Conservation (phyloP, 2,888 invertebrate genomes). For the Fragum sueziense region DNA sequence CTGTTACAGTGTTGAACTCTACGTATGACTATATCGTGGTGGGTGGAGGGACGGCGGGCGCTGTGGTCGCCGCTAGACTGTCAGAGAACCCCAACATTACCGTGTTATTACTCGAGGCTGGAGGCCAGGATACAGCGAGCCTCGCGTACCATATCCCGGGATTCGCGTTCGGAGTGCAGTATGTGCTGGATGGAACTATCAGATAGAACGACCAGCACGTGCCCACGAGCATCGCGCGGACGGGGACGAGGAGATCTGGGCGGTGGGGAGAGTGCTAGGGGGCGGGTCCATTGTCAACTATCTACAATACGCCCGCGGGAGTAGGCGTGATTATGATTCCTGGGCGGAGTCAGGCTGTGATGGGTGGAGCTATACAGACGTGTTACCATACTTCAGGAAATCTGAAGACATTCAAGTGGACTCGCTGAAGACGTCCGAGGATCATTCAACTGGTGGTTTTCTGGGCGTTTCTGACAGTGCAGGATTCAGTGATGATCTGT, state of each 20-base stretch:
- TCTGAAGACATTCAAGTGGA: conserved; percentile 82
- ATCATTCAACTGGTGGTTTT: conserved; percentile 75
- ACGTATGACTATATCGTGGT: conserved; percentile 3
- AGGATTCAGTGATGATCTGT: conserved; percentile 65
- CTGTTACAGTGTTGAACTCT: not conserved
- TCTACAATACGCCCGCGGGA: conserved; percentile 36
- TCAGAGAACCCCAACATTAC: not conserved
- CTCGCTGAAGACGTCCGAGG: conserved; percentile 64
- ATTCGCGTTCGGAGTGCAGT: not conserved
- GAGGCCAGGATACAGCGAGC: not conserved
- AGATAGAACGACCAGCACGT: conserved; percentile 26
- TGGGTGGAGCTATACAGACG: conserved; percentile 91
- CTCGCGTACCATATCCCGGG: not conserved
- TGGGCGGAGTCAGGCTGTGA: conserved; percentile 42
- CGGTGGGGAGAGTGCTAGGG: conserved; percentile 37
- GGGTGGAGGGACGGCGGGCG: not conserved
- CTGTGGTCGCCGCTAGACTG: not conserved
- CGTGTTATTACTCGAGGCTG: conserved; percentile 1
- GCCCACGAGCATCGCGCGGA: conserved; percentile 9
- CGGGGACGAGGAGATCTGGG: conserved; percentile 15
- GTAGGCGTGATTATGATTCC: conserved; percentile 31
- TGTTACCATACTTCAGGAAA: conserved; percentile 85
- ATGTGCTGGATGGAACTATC: conserved; percentile 29
- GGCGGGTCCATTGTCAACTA: conserved; percentile 39
- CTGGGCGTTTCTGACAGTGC: conserved; percentile 66